Evolutionary conservation across 2,113 vertebrate species (phyloP).

Genomic region (Acrocephalus kingi): DNA sequence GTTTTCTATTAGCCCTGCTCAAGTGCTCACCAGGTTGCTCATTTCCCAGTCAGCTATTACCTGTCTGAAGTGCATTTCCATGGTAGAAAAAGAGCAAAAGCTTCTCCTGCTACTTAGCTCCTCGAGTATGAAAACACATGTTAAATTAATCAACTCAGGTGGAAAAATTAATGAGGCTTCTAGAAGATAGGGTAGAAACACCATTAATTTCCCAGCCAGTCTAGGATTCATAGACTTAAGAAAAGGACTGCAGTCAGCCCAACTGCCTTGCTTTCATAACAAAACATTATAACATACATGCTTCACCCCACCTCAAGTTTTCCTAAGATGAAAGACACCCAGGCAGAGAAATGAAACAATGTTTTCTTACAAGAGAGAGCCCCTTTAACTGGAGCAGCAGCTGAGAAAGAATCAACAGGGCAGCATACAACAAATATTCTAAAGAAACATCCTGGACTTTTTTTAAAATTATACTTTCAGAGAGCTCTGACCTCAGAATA

Average conservation of each 20-base stretch:
- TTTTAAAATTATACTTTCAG: not conserved
- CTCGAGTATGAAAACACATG: constrained; percentile 11
- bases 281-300: not conserved
- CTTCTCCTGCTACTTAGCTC: not conserved
- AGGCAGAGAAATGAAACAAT: not conserved
- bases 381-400: not conserved
- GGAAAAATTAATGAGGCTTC: constrained; percentile 35
- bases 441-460: not conserved
- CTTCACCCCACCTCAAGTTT: not conserved
- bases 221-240: not conserved
- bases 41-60: not conserved
- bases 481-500: not conserved
- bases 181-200: not conserved
- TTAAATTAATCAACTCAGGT: constrained; percentile 2
- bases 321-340: not conserved
- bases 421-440: not conserved
- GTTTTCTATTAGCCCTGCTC: not conserved
- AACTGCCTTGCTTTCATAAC: not conserved
- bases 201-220: not conserved
- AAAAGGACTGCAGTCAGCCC: not conserved
- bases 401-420: not conserved
- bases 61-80: not conserved
- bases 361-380: not conserved
- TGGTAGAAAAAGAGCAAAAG: not conserved
- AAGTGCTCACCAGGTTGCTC: not conserved